Base-by-base conservation (phyloP, 53 echinoderm and acorn worm species). In the Holothuria scabra region DNA sequence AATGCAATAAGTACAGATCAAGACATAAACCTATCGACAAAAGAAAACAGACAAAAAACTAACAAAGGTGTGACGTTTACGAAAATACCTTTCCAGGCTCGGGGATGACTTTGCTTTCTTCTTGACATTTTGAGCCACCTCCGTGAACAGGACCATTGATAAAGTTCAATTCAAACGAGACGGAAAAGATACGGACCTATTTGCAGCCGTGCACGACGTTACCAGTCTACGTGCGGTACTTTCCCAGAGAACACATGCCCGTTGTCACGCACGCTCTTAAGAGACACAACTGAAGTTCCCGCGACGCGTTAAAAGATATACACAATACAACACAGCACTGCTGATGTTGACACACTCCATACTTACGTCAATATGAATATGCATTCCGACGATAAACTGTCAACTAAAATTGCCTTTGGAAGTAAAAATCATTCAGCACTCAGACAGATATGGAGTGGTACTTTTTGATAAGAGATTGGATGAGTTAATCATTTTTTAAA, bases 141-240 rank as follows among this genome's bases (percentile, higher is more conserved):
- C 38, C 37, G 24, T 69, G 24, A 69, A 35, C 30, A 26, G 26
- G 38, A 33, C 44, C n/a, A 21, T 33, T 35, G 37, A 69, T 35
- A 69, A 69, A 35, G 16, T 69, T 35, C 34, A 69, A 69, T 28
- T 46, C 21, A 16, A 38, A 69, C n/a, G 7, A 41, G 41, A 41
- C 41, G 41, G 41, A 41, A 41, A 10, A 69, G 69, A 69, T 41
- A 41, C 41, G 41, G 41, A 41, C 44, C 69, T 69, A 69, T 69
- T 24, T 69, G 69, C 37, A 33, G 5, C 21, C 37, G 69, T 69
- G 69, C 69, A 69, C 69, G 46, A 26, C 48, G 23, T 44, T 44
- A 72, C 24, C 21, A 46, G 72, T 72, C 46, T 72, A 72, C 72
- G 72, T 72, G 72, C 72, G 72, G 72, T 72, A 72, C 72, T 72